Percentiles rank a stretch among this genome's conserved stretches.
These are phyloP conservation scores for Choristoneura fumiferana DNA, from an alignment of 1,140 invertebrate species.

Conservation along the genomic window DNA sequence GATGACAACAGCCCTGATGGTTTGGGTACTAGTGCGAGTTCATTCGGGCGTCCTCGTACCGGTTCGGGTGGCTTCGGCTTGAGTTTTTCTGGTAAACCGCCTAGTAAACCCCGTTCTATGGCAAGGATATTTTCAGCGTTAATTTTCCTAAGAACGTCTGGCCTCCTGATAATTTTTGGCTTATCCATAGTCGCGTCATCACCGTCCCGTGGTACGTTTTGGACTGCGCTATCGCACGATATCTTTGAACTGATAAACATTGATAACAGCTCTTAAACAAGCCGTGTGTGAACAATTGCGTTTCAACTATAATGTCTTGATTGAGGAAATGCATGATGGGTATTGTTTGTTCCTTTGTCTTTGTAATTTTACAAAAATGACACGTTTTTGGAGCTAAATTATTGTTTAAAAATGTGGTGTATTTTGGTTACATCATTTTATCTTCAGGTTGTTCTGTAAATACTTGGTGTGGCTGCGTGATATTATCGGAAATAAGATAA, in stretches of 20 bases:
- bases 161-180: slow-evolving; percentile 41
- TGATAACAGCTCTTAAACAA: slow-evolving; percentile 33
- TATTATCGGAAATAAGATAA: no score
- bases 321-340: slow-evolving; percentile 8
- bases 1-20: slow-evolving; percentile 50
- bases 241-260: slow-evolving; percentile 41
- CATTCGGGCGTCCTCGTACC: slow-evolving; percentile 39
- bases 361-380: background rate
- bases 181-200: slow-evolving; percentile 63
- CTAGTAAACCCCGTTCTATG: slow-evolving; percentile 63
- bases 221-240: slow-evolving; percentile 58
- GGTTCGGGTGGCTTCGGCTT: slow-evolving; percentile 43
- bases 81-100: slow-evolving; percentile 58
- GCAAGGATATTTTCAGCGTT: slow-evolving; percentile 56
- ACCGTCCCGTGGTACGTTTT: slow-evolving; percentile 42
- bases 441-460: no score
- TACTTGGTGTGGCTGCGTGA: no score
- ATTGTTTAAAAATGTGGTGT: no score
- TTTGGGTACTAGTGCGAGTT: slow-evolving; percentile 43
- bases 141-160: slow-evolving; percentile 59
- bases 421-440: no score
- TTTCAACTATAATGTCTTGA: slow-evolving; percentile 2
- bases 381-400: no score
- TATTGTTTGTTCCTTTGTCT: slow-evolving; percentile 2
- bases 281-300: slow-evolving; percentile 16